Evolutionary conservation across 1,140 invertebrate genomes (phyloP).

Genomic region (Aphaenogaster floridana): DNA sequence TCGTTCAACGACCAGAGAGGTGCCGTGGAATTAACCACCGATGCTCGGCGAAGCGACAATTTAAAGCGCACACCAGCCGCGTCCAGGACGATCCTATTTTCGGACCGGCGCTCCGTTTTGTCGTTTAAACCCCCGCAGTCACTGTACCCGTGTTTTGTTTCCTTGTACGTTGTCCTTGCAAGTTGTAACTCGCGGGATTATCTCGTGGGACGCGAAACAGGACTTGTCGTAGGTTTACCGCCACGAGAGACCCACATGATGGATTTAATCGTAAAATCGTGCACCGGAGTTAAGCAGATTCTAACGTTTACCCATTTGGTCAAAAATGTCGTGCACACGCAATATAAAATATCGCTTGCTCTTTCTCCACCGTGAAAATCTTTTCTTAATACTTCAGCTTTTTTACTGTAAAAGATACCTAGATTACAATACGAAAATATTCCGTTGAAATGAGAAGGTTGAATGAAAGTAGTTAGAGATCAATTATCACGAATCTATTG

Average conservation of each 20-base stretch:
- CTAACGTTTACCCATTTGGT: neutral
- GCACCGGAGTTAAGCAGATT: neutral
- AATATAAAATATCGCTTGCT: neutral
- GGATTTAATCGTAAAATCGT: conserved; percentile 39
- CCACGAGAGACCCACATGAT: conserved; percentile 21
- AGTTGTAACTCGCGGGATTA: conserved; percentile 28
- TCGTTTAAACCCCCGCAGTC: neutral
- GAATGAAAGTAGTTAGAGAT: neutral
- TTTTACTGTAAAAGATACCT: neutral
- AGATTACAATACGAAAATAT: neutral
- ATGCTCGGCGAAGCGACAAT: conserved; percentile 41
- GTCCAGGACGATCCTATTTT: conserved; percentile 24
- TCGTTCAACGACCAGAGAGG: conserved; percentile 31
- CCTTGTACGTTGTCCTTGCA: neutral
- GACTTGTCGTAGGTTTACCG: conserved; percentile 33
- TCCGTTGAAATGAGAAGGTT: neutral
- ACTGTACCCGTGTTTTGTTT: conserved; percentile 25
- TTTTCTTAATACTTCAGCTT: neutral
- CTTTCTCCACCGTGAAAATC: neutral
- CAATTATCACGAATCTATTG: neutral
- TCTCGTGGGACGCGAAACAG: conserved; percentile 25
- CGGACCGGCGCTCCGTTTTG: conserved; percentile 28
- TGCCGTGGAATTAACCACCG: conserved; percentile 36
- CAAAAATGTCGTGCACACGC: neutral
- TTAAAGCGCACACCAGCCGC: conserved; percentile 16